A percentile compares a stretch with the other conserved stretches of the same genome.
Evolutionary conservation across 1,140 invertebrate species (phyloP).

Genomic region (Ceratina japonica): DNA sequence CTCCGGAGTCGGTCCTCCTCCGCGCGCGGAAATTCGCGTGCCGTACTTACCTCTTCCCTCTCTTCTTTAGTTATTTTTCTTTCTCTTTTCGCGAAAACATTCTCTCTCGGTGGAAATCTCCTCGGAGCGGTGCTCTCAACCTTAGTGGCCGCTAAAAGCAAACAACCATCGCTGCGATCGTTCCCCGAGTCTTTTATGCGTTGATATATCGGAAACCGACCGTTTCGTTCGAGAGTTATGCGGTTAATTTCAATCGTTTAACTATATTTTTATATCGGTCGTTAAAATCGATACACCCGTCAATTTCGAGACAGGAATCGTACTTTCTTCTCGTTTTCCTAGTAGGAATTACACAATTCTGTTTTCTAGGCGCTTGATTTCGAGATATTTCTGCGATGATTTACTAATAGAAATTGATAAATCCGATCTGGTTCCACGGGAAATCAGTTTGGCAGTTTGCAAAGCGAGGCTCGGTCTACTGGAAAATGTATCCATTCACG

Average conservation of each 20-base stretch:
- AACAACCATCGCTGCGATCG: conserved; percentile 22
- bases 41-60: background rate
- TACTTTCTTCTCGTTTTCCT: background rate
- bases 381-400: too few species aligned
- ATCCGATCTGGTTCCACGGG: too few species aligned
- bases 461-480: too few species aligned
- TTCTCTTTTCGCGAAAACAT: background rate
- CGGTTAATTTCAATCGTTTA: background rate
- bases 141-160: conserved; percentile 33
- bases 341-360: background rate
- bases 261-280: background rate
- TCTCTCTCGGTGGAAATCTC: conserved; percentile 10
- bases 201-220: background rate
- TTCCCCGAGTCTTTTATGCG: conserved; percentile 1
- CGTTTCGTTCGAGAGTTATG: background rate
- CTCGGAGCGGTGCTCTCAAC: conserved; percentile 5
- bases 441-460: too few species aligned
- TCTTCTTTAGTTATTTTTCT: conserved; percentile 1
- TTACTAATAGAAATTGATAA: too few species aligned
- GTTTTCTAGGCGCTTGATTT: too few species aligned
- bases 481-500: too few species aligned
- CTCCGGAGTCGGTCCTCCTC: too few species aligned
- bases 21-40: conserved; percentile 22
- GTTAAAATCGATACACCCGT: background rate
- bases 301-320: too few species aligned